Base-by-base conservation (phyloP, 2,797 vertebrate species). In the Garrulus glandarius region DNA sequence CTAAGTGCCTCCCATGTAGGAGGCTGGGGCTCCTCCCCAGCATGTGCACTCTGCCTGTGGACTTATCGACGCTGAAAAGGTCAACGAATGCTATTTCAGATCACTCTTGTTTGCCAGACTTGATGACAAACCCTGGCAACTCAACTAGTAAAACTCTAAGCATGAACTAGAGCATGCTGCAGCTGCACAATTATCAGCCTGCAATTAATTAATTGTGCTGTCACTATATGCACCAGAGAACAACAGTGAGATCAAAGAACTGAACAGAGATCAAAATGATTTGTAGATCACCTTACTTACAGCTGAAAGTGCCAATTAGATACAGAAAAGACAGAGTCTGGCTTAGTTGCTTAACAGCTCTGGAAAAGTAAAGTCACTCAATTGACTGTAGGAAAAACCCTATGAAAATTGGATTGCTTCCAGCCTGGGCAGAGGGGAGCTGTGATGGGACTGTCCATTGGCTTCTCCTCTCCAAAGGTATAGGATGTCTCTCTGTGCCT, bases 221-320 rank as follows among this genome's bases (percentile, higher is more conserved):
- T 90, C 92, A 94, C 72, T 86, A 16, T 29, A 78, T 39, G 79
- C 95, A 93, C 91, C 95, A 83, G 95, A 96, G 93, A 95, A 95
- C 95, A 96, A 82, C 91, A 53, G 65, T n/a, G 37, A 94, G 94
- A 96, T 95, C 95, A 96, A 88, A 97, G 94, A 86, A 68, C 91
- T 47, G 82, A 91, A 41, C 69, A 84, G 87, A 94, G 95, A 95
- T 95, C 94, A 95, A 90, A 96, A 94, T 84, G 76, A 96, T 93
- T 95, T 93, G 95, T 36, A 92, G 91, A 95, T 96, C 92, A 72
- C 87, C 87, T 78, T 50, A 85, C 93, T 84, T 92, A 74, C 59
- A 88, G 89, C 70, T 88, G 91, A 82, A 95, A 92, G 95, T 81
- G 60, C 87, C 94, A 94, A 92, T 95, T 91, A 95, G 79, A 49